Base-by-base conservation (phyloP, 2,797 vertebrate genomes). In the Picus viridis region DNA sequence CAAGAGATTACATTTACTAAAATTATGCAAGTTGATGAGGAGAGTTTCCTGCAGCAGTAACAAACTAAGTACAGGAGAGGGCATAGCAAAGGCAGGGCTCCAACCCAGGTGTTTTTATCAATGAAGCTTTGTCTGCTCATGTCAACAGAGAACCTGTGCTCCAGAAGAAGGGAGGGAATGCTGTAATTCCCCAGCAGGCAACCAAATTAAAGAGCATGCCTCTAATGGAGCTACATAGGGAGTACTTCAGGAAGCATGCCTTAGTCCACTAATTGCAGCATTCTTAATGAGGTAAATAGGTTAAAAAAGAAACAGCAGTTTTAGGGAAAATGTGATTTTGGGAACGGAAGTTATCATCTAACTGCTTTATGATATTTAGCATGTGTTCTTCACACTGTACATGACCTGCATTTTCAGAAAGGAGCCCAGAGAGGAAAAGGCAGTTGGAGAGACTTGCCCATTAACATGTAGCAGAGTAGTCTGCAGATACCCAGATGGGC, bases 211-310 rank as follows among this genome's bases (percentile, higher is more conserved):
- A 94, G 63, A 59, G 69, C 19, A 45, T 57, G 57, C 51, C 20
- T 92, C 43, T 91, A 73, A 86, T 20, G 86, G 78, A 88, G 34
- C 62, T 82, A 88, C 47, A 93, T 82, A 74, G 22, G 78, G 75
- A 78, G 41, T 59, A 79, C 54, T 89, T 74, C 53, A 85, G 56
- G 47, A 90, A 91, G 7, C 53, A 57, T 0, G 13, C 57, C 64
- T 79, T 58, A 63, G 63, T 18, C 54, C 56, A 34, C 59, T 83
- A 93, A 94, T 56, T 92, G 79, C 53, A 94, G 56, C 29, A 29
- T 57, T 92, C 75, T 96, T 81, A 75, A 7, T 90, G 70, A 61
- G 76, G 49, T 73, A 94, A 95, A 94, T 5, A 81, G 72, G 77
- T 85, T 65, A 67, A 75, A 92, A 94, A 88, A 78, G 67, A 61